Evolutionary conservation across 2,797 vertebrate species (phyloP).

Genomic region (Mallotus villosus): DNA sequence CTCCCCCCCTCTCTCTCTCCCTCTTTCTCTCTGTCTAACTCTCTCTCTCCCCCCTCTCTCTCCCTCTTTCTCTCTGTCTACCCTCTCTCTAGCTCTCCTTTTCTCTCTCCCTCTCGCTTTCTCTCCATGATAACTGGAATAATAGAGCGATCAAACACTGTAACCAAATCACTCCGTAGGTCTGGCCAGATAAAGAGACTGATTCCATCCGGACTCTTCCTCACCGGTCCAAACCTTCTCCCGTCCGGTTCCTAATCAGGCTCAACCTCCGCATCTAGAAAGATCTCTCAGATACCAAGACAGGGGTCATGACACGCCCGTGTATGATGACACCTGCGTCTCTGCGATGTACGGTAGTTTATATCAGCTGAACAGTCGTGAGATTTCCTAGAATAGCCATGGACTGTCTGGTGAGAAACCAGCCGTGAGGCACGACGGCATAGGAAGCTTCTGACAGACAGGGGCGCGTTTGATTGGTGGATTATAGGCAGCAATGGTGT

Average conservation of each 20-base stretch:
- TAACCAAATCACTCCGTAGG: constrained; percentile 40
- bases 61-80: neutral
- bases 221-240: constrained; percentile 30
- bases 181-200: constrained; percentile 21
- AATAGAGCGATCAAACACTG: constrained; percentile 28
- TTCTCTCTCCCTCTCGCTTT: neutral
- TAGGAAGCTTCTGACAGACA: neutral
- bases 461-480: neutral
- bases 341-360: neutral
- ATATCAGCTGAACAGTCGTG: constrained; percentile 10
- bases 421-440: neutral
- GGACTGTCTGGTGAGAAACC: no score
- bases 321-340: constrained; percentile 23
- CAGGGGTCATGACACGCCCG: constrained; percentile 7
- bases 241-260: constrained; percentile 23
- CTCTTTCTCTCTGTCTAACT: neutral
- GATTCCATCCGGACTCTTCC: constrained; percentile 42
- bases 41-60: no score
- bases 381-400: no score
- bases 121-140: neutral
- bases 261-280: constrained; percentile 18
- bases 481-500: neutral
- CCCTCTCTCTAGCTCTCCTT: neutral
- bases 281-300: constrained; percentile 27
- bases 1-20: neutral